phyloP scores from a whole-genome alignment of 2,113 vertebrate genomes.

The Salminus brasiliensis region DNA sequence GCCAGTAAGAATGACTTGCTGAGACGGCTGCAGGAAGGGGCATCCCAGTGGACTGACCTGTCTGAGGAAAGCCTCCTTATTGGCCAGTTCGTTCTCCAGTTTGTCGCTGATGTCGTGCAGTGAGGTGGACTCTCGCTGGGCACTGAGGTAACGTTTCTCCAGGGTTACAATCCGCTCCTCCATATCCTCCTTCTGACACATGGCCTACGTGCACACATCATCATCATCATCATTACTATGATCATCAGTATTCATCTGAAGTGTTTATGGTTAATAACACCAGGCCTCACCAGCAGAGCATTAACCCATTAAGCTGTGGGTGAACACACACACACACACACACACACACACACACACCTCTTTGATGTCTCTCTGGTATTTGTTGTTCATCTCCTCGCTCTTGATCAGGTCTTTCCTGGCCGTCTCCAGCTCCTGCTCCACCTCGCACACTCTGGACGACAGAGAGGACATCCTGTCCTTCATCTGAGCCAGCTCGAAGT shows the following conservation, averaged over 20 bases:
- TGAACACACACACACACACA: neutral
- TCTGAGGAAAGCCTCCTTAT: constrained; percentile 96
- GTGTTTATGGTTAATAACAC: too few relatives aligned
- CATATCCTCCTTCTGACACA: constrained; percentile 99
- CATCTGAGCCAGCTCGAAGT: constrained; percentile 98
- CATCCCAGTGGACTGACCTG: constrained; percentile 79
- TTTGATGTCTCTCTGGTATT: constrained; percentile 97
- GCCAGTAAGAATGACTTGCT: neutral
- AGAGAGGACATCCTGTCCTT: constrained; percentile 95
- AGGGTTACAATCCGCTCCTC: constrained; percentile 97
- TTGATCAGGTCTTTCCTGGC: constrained; percentile 97
- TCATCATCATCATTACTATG: neutral
- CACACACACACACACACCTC: constrained; percentile 76
- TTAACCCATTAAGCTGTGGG: too few relatives aligned
- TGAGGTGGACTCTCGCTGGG: constrained; percentile 96
- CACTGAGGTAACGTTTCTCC: constrained; percentile 98
- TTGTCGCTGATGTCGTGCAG: constrained; percentile 99
- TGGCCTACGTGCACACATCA: constrained; percentile 77
- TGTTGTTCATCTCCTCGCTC: constrained; percentile 97
- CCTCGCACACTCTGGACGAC: constrained; percentile 92
- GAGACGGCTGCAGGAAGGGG: too few relatives aligned
- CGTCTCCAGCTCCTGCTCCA: constrained; percentile 96
- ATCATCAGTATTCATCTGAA: neutral
- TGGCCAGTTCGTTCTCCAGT: constrained; percentile 95
- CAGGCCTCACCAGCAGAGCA: too few relatives aligned